A percentile compares a stretch with the other conserved stretches of the same genome.
Conservation (phyloP, 2,888 invertebrate genomes). For the Homarus gammarus region DNA sequence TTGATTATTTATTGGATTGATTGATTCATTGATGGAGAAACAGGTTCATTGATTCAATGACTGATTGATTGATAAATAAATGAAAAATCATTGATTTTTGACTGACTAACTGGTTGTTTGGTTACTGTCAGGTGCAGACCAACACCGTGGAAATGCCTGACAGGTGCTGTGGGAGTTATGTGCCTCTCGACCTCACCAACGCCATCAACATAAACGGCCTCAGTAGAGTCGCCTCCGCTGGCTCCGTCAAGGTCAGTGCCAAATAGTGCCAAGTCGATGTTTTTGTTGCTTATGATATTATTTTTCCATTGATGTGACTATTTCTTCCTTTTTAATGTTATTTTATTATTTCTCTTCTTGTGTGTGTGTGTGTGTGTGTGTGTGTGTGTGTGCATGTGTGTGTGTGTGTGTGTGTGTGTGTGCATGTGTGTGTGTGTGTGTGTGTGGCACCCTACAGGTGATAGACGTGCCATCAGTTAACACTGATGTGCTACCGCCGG, state of each 20-base stretch:
- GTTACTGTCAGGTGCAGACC: too few relatives aligned
- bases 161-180: slow-evolving; percentile 42
- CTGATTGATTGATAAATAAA: too few relatives aligned
- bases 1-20: too few relatives aligned
- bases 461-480: slow-evolving; percentile 21
- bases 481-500: slow-evolving; percentile 32
- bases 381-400: not conserved
- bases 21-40: too few relatives aligned
- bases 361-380: not conserved
- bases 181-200: slow-evolving; percentile 33
- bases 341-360: not conserved
- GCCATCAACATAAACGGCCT: slow-evolving; percentile 17
- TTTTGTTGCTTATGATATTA: too few relatives aligned
- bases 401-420: not conserved
- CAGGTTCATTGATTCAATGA: too few relatives aligned
- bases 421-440: not conserved
- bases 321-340: too few relatives aligned
- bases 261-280: too few relatives aligned
- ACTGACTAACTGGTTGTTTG: too few relatives aligned
- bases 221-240: slow-evolving; percentile 33
- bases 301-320: too few relatives aligned
- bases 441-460: slow-evolving; percentile 11
- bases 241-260: slow-evolving; percentile 45
- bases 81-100: too few relatives aligned
- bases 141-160: not conserved